These are phyloP conservation scores for Drosophila trichaetosa DNA, from an alignment of 2,888 invertebrate species.

Conservation along the genomic window DNA sequence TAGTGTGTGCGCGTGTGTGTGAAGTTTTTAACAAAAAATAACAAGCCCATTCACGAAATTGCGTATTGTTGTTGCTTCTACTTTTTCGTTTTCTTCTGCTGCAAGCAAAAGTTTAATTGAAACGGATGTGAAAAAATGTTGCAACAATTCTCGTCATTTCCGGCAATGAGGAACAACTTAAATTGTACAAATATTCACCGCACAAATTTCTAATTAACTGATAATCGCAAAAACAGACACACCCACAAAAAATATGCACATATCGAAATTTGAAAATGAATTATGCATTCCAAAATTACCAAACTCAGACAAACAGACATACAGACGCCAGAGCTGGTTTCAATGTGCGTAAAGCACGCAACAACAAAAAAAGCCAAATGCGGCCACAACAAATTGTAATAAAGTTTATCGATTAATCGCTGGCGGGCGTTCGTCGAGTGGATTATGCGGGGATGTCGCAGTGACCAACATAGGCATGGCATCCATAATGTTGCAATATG, in stretches of 20 bases:
- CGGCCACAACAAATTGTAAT: conserved; percentile 71
- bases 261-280: conserved; percentile 47
- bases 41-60: conserved; percentile 53
- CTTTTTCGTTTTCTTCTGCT: conserved; percentile 2
- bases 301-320: conserved; percentile 24
- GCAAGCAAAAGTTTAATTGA: conserved; percentile 69
- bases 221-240: conserved; percentile 48
- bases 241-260: conserved; percentile 3
- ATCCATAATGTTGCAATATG: conserved; percentile 66
- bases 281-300: conserved; percentile 45
- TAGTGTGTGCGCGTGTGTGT: conserved; percentile 13
- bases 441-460: conserved; percentile 4
- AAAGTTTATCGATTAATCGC: conserved; percentile 73
- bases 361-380: conserved; percentile 40
- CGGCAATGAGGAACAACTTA: conserved; percentile 43
- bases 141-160: conserved; percentile 65
- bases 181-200: conserved; percentile 35
- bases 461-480: conserved; percentile 23
- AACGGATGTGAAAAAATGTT: conserved; percentile 61
- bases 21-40: conserved; percentile 49
- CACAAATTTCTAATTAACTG: conserved; percentile 74
- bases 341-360: conserved; percentile 24
- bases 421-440: not conserved
- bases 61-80: conserved; percentile 19
- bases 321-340: conserved; percentile 23